Percentiles rank a stretch among this genome's conserved stretches.
Conservation (phyloP, 1,140 invertebrate species). For the Apis mellifera region DNA sequence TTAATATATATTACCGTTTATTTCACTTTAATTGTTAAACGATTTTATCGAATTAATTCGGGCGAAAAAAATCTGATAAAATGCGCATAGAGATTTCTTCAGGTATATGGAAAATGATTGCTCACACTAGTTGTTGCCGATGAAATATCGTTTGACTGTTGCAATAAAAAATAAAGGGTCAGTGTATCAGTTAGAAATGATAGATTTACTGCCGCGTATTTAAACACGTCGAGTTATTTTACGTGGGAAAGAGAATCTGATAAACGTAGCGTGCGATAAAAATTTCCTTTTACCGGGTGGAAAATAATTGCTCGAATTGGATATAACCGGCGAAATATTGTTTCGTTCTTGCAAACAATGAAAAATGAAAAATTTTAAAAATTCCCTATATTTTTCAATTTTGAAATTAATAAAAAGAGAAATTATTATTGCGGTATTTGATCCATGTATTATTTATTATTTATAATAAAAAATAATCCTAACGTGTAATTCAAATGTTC, state of each 20-base stretch:
- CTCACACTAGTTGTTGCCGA: not conserved
- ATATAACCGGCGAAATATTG: not conserved
- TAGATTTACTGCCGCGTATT: constrained; percentile 14
- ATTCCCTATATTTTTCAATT: not conserved
- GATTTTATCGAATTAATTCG: not conserved
- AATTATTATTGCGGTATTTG: not conserved
- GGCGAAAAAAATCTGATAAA: not conserved
- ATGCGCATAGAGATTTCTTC: not conserved
- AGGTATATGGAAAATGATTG: constrained; percentile 6
- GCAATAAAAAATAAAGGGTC: constrained; percentile 2
- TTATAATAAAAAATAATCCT: too few species aligned
- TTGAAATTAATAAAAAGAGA: not conserved
- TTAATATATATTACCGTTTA: not conserved
- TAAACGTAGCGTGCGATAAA: constrained; percentile 5
- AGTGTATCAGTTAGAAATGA: not conserved
- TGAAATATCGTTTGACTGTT: not conserved
- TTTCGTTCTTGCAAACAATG: too few species aligned
- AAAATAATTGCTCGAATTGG: not conserved
- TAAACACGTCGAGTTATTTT: constrained; percentile 21
- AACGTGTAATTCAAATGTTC: too few species aligned
- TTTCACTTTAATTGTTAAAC: not conserved
- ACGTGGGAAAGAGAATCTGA: not conserved
- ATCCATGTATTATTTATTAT: too few species aligned
- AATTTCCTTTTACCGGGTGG: not conserved
- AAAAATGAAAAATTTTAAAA: not conserved